Base-by-base conservation (phyloP, 2,113 vertebrate species). In the Echinops telfairi region DNA sequence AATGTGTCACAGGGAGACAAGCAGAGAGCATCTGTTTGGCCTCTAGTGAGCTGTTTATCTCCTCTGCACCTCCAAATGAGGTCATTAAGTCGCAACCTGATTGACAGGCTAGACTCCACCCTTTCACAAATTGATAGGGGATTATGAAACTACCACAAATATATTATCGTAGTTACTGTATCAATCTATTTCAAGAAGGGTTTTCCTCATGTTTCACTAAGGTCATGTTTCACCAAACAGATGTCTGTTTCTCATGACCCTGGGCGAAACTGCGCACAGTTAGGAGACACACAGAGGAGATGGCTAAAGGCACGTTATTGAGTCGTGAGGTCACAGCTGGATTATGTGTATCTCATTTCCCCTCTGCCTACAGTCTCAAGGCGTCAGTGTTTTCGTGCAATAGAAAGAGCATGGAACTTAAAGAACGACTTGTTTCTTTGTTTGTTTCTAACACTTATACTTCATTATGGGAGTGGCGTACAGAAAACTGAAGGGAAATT, bases 401-500 rank as follows among this genome's bases (percentile, higher is more conserved):
- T 76, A 75, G 88, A 94, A 93, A 94, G 89, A 88, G 64, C 4
- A 7, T 10, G 0, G 53, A 86, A 87, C 38, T 86, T 92, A n/a
- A 78, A 94, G n/a, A 89, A 66, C 66, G 73, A 81, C 80, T 92
- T 89, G n/a, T 73, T 83, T 75, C 78, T 86, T 25, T 60, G 87
- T 94, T 89, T 78, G 83, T 95, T 97, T 95, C 90, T 84, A 58
- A 36, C 71, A 96, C 53, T 31, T 96, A 76, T 95, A 22, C 81
- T 94, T 92, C 14, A 0, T 95, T 95, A 43, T 89, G 62, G 70
- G n/a, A 84, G 81, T 57, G 33, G 38, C 76, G 27, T 23, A 93
- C 31, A 81, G 60, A 33, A 80, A 89, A 76, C 16, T 87, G 78
- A 89, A 92, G 47, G 47, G 0, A 25, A 58, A 53, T 66, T 78